A percentile compares a stretch with the other conserved stretches of the same genome.
These are phyloP conservation scores for Eilema depressum DNA, from an alignment of 2,888 invertebrate species.

Conservation along the genomic window DNA sequence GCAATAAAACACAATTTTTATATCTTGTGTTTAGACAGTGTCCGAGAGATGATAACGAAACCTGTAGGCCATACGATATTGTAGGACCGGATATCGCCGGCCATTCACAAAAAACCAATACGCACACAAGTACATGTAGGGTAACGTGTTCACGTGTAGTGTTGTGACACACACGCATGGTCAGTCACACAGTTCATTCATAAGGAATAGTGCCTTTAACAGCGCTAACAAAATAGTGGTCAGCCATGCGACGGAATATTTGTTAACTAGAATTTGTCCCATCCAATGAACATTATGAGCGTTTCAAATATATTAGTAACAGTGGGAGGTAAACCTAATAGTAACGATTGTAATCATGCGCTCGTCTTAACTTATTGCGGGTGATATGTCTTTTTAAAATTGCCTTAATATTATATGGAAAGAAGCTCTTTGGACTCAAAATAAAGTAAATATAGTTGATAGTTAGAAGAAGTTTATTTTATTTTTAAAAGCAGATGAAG, in stretches of 20 bases:
- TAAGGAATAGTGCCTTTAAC: constrained; percentile 76
- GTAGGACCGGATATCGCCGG: constrained; percentile 84
- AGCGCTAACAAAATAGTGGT: constrained; percentile 72
- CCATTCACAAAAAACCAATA: constrained; percentile 84
- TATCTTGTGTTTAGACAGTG: constrained; percentile 85
- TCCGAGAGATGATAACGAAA: constrained; percentile 85
- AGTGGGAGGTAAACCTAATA: constrained; percentile 55
- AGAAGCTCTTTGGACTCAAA: constrained; percentile 23
- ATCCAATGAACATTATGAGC: constrained; percentile 57
- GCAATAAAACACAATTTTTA: constrained; percentile 86
- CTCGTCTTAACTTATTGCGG: constrained; percentile 34
- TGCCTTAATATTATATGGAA: constrained; percentile 26
- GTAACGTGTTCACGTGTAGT: constrained; percentile 57
- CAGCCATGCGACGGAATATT: constrained; percentile 61
- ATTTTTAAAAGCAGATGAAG: neutral
- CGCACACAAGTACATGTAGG: constrained; percentile 62
- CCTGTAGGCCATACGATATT: constrained; percentile 78
- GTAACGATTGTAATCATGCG: constrained; percentile 34
- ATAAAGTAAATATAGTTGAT: constrained; percentile 22
- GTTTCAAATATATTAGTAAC: constrained; percentile 59
- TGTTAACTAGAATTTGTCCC: constrained; percentile 60
- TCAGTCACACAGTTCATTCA: constrained; percentile 80
- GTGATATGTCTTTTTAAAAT: constrained; percentile 38
- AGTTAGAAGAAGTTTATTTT: neutral
- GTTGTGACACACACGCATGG: constrained; percentile 62